Base-by-base conservation (phyloP, 2,797 vertebrate genomes). In the Euphonia xanthogaster region DNA sequence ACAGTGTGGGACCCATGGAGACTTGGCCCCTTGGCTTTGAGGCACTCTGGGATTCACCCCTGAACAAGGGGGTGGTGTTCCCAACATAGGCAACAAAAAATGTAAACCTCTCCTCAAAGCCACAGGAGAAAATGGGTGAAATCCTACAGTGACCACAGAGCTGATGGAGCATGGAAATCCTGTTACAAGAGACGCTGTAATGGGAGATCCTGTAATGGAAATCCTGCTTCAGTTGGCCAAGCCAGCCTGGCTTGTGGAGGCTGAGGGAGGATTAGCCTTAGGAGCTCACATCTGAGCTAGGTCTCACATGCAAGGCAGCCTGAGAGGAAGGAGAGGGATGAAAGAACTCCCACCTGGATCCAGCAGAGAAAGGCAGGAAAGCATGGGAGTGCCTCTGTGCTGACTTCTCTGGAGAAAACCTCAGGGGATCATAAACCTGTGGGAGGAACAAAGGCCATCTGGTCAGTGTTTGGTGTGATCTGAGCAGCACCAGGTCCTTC, bases 351-450 rank as follows among this genome's bases (percentile, higher is more conserved):
- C 35, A 99, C 99, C 99, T 98, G 82, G 98, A 96, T 84, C 98
- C 99, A 45, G 98, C 98, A 3, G 99, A 98, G 96, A 99, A 99
- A 30, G 99, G 98, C 71, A 99, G 94, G 86, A 98, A 99, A 7
- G 99, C 98, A 5, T 98, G 97, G 30, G 98, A 96, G 1, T 98
- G 98, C 82, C 98, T 98, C 63, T 96, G 98, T 57, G 98, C 90
- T 51, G 89, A 88, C 82, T 98, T 99, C 94, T 99, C 98, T 3
- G 98, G 98, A 62, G 98, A 98, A 97, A 99, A 99, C 81, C 99
- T 98, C 91, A 98, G 92, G 6, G 99, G 99, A 88, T 99, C 98
- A 95, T 98, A 99, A 33, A 98, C 90, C 99, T 99, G 81, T 37
- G 81, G 78, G 73, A 67, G 86, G 10, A 97, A 23, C 47, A 91